These are phyloP conservation scores for Gambusia yucatana DNA, from an alignment of 2,797 vertebrate species.

Conservation along the genomic window DNA sequence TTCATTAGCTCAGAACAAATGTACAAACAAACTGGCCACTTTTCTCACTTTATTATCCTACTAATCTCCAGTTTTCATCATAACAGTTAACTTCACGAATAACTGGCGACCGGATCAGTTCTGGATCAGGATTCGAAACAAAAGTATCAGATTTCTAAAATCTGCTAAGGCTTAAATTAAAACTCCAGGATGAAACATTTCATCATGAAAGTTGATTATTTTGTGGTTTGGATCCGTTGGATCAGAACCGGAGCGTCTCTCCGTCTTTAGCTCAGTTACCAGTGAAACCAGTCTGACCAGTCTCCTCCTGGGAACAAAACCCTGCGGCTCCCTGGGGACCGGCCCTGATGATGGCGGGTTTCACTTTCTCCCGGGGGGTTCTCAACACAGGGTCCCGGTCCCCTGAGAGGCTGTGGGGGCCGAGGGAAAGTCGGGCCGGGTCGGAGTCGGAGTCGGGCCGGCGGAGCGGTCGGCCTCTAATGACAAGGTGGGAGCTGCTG, in stretches of 20 bases:
- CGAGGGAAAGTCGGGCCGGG: constrained; percentile 65
- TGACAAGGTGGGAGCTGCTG: constrained; percentile 77
- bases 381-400: constrained; percentile 57
- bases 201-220: not conserved
- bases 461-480: constrained; percentile 75
- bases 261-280: constrained; percentile 51
- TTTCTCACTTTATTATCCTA: no score
- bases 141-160: not conserved
- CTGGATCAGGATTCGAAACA: not conserved
- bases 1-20: no score
- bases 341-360: constrained; percentile 43
- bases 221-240: not conserved
- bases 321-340: constrained; percentile 51
- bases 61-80: no score
- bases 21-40: no score
- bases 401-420: constrained; percentile 54
- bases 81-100: not conserved
- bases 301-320: constrained; percentile 52
- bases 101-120: not conserved
- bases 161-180: not conserved
- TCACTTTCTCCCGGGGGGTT: constrained; percentile 48
- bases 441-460: constrained; percentile 49
- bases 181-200: not conserved
- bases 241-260: not conserved
- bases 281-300: constrained; percentile 58